Conservation (phyloP, 2,113 vertebrate species). For the Gadus chalcogrammus region DNA sequence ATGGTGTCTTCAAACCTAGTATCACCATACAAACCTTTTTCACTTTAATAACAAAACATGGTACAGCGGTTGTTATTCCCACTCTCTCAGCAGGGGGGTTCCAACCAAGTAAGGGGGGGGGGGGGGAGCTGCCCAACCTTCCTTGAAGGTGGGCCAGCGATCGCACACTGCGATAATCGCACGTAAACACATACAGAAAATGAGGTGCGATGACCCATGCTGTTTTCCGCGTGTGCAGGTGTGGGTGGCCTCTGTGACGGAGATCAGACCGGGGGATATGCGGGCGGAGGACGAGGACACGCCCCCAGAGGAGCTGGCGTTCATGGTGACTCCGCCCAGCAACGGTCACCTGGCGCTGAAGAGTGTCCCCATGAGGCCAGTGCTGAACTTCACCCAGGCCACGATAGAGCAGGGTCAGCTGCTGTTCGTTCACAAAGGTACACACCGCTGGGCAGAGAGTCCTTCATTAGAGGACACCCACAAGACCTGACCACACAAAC, state of each 20-base stretch:
- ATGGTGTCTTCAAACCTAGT: too few species aligned
- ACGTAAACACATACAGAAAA: background rate
- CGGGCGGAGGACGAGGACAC: slow-evolving; percentile 80
- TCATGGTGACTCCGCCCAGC: slow-evolving; percentile 80
- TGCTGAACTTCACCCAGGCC: slow-evolving; percentile 86
- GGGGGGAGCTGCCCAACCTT: too few species aligned
- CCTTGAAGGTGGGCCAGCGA: too few species aligned
- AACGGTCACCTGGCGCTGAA: slow-evolving; percentile 85
- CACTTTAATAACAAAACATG: too few species aligned
- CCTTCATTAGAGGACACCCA: too few species aligned
- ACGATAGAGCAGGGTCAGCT: slow-evolving; percentile 80
- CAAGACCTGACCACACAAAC: too few species aligned
- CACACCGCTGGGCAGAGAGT: slow-evolving; percentile 9
- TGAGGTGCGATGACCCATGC: background rate
- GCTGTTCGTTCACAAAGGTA: slow-evolving; percentile 84
- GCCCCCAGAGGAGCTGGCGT: slow-evolving; percentile 71
- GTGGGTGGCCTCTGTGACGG: slow-evolving; percentile 83
- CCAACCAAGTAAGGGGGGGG: too few species aligned
- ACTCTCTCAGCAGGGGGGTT: too few species aligned
- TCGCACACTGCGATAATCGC: too few species aligned
- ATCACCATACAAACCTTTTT: too few species aligned
- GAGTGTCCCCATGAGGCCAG: slow-evolving; percentile 68
- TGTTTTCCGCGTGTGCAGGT: slow-evolving; percentile 65
- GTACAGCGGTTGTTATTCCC: too few species aligned
- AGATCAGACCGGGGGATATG: slow-evolving; percentile 77